These are phyloP conservation scores for Thermophis baileyi DNA, from an alignment of 2,113 vertebrate genomes.

Conservation along the genomic window DNA sequence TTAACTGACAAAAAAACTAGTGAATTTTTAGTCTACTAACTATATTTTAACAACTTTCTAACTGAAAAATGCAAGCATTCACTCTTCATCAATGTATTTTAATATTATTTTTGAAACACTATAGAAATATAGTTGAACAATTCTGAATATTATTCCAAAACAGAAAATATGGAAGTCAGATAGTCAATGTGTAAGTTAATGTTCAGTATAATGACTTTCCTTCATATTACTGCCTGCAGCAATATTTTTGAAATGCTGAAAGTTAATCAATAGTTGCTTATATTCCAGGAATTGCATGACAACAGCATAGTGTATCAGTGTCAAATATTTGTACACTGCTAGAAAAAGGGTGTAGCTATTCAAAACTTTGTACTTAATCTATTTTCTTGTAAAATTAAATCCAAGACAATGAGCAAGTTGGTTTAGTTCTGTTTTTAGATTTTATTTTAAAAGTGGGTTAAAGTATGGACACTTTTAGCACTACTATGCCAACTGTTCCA, in stretches of 20 bases:
- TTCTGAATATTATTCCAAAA: neutral
- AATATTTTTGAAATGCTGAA: constrained; percentile 51
- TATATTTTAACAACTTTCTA: constrained; percentile 10
- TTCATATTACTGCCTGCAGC: constrained; percentile 36
- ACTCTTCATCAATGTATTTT: constrained; percentile 31
- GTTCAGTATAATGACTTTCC: constrained; percentile 29
- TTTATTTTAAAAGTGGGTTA: constrained; percentile 28
- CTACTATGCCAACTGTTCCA: constrained; percentile 46
- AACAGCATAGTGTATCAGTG: constrained; percentile 39
- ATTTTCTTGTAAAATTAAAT: constrained; percentile 43
- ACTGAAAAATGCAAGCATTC: constrained; percentile 10
- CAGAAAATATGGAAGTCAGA: constrained; percentile 33
- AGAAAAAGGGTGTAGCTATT: constrained; percentile 36
- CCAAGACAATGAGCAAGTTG: constrained; percentile 4
- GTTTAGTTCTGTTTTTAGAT: constrained; percentile 48
- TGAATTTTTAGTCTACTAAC: constrained; percentile 3
- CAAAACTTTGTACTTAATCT: constrained; percentile 40
- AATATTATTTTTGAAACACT: constrained; percentile 21
- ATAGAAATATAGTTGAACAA: constrained; percentile 25
- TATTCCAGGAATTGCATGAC: constrained; percentile 46
- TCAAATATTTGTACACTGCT: constrained; percentile 40
- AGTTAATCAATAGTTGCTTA: constrained; percentile 62
- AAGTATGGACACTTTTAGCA: constrained; percentile 36
- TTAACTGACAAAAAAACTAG: constrained; percentile 6
- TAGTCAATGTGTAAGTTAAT: constrained; percentile 22